Evolutionary conservation across 2,888 invertebrate species (phyloP).

Genomic region (Drosophila dives): DNA sequence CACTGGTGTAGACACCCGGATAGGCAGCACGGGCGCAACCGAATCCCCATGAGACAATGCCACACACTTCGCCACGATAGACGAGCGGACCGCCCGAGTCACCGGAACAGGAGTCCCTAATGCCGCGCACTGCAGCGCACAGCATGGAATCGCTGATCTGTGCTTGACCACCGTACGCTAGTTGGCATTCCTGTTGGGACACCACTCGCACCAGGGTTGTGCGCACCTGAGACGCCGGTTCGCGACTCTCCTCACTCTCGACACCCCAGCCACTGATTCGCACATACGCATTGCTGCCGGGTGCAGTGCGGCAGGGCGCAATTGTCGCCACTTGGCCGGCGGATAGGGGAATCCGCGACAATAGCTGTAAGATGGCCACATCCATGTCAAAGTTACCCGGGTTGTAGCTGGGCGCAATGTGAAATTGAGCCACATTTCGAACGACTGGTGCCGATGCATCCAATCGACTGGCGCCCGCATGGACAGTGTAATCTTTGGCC

Average conservation of each 20-base stretch:
- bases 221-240: constrained; percentile 73
- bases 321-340: constrained; percentile 63
- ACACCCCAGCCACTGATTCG: constrained; percentile 82
- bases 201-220: constrained; percentile 70
- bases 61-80: constrained; percentile 85
- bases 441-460: constrained; percentile 53
- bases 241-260: constrained; percentile 57
- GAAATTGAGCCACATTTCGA: constrained; percentile 46
- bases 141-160: constrained; percentile 80
- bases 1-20: constrained; percentile 80
- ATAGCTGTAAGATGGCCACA: constrained; percentile 75
- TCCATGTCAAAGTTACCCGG: constrained; percentile 76
- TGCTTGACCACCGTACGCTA: constrained; percentile 58
- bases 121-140: constrained; percentile 76
- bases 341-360: constrained; percentile 13
- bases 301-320: constrained; percentile 49
- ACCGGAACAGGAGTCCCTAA: constrained; percentile 81
- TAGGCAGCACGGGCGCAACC: constrained; percentile 75
- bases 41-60: constrained; percentile 88
- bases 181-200: constrained; percentile 57
- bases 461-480: constrained; percentile 72
- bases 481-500: constrained; percentile 60
- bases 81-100: constrained; percentile 84
- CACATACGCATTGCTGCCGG: constrained; percentile 62
- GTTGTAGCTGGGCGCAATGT: constrained; percentile 50